Evolutionary conservation across 2,113 vertebrate species (phyloP).

Genomic region (Jacana jacana): DNA sequence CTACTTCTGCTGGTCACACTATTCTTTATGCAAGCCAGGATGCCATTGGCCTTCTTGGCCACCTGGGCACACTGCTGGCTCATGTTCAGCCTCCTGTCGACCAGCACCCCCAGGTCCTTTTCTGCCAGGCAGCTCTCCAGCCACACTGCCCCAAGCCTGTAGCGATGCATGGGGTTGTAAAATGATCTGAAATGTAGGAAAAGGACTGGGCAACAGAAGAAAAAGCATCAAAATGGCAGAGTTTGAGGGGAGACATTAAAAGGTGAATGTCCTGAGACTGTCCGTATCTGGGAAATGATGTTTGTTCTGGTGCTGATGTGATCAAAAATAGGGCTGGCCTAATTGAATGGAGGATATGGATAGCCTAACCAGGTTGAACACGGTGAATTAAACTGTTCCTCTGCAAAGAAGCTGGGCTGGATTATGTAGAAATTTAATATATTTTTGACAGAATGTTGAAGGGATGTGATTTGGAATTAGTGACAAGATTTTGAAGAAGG

Average conservation of each 20-base stretch:
- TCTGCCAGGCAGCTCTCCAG: too few species aligned
- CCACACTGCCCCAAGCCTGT: too few species aligned
- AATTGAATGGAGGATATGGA: background rate
- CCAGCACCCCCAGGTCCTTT: too few species aligned
- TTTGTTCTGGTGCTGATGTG: conserved; percentile 4
- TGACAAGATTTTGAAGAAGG: conserved; percentile 42
- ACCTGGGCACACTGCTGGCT: too few species aligned
- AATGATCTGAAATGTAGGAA: background rate
- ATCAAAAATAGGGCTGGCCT: conserved; percentile 17
- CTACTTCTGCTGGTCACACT: too few species aligned
- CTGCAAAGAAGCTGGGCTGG: background rate
- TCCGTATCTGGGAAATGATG: background rate
- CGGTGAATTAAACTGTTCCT: conserved; percentile 13
- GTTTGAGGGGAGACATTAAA: conserved; percentile 17
- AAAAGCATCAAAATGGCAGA: background rate
- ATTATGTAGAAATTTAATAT: conserved; percentile 27
- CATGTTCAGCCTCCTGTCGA: too few species aligned
- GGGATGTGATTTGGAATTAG: conserved; percentile 31
- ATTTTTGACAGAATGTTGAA: conserved; percentile 28
- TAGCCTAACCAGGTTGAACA: background rate
- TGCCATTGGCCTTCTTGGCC: too few species aligned
- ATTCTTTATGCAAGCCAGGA: too few species aligned
- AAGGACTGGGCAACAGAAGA: background rate
- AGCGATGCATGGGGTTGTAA: too few species aligned
- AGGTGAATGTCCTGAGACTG: background rate